Conservation (phyloP, 2,888 invertebrate genomes). For the Pediacus dermestoides region DNA sequence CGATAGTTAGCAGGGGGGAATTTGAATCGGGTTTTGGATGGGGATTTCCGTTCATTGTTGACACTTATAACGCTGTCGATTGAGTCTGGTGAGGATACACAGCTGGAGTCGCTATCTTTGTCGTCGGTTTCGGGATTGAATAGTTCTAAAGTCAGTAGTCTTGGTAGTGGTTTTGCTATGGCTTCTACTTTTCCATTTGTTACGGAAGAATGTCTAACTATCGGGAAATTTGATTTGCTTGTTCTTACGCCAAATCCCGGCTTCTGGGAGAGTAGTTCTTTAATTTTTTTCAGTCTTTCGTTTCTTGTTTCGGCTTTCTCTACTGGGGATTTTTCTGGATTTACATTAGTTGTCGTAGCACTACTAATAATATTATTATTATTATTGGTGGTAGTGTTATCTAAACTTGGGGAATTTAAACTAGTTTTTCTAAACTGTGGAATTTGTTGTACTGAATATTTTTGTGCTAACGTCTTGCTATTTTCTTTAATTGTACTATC, state of each 20-base stretch:
- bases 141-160: slow-evolving; percentile 74
- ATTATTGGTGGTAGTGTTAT: slow-evolving; percentile 11
- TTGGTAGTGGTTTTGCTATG: slow-evolving; percentile 66
- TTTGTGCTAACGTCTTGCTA: slow-evolving; percentile 40
- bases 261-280: slow-evolving; percentile 66
- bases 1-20: slow-evolving; percentile 29
- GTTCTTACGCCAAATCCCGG: slow-evolving; percentile 61
- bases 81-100: slow-evolving; percentile 83
- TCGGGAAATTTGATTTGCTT: slow-evolving; percentile 59
- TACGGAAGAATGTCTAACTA: slow-evolving; percentile 66
- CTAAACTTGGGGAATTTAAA: slow-evolving; percentile 31
- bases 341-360: too few species aligned
- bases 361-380: slow-evolving; percentile 20
- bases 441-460: slow-evolving; percentile 46
- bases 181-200: slow-evolving; percentile 56
- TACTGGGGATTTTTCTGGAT: slow-evolving; percentile 31
- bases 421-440: slow-evolving; percentile 44
- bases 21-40: slow-evolving; percentile 26
- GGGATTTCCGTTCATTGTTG: slow-evolving; percentile 19
- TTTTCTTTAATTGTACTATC: slow-evolving; percentile 26
- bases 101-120: slow-evolving; percentile 84
- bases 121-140: slow-evolving; percentile 91
- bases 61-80: slow-evolving; percentile 72
- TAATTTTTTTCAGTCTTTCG: slow-evolving; percentile 66
- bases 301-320: slow-evolving; percentile 46